Base-by-base conservation (phyloP, 1,140 invertebrate genomes). In the Anastrepha obliqua region DNA sequence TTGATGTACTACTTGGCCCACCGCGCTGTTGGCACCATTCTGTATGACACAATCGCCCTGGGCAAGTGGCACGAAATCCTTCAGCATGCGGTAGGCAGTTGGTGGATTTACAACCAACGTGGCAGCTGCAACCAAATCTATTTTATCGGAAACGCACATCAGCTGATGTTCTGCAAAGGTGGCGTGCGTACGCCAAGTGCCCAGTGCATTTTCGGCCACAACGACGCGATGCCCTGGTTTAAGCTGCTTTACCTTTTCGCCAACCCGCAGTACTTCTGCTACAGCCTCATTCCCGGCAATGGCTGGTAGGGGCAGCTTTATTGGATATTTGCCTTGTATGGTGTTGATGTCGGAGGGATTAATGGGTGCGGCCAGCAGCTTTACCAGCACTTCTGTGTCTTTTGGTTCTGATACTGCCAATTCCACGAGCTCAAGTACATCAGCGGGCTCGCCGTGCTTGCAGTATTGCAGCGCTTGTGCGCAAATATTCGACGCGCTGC, bases 331-430 rank as follows among this genome's bases (percentile, higher is more conserved):
- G 90, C 97, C 98, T 95, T 99, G 98, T 90, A 99, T 98, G 85
- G 97, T 98, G 92, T 99, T 99, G 47, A 99, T 98, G 93, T 99
- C 99, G 17, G 98, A 98, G 51, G 99, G 98, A 94, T 99, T 99
- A 3, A 99, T 96, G 13, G 98, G 97, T 15, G 98, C 95, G 65
- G 98, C 96, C 55, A 99, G 89, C 96, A 99, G 98, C 94, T 97
- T 96, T 0, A 99, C 95, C 20, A 97, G 90, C 2, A 96, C 95
- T 92, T 96, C 92, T 89, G 94, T 93, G 13, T 89, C 89, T 87
- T 94, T 92, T 51, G 95, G 94, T 59, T 93, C 90, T 55, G 94
- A 91, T 29, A 96, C 70, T 78, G 92, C 89, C 88, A 94, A 93
- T 90, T 95, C 93, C 87, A 93, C 94, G 86, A 95, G 92, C 89